phyloP scores from a whole-genome alignment of 2,888 invertebrate genomes.

The Cephonodes hylas region DNA sequence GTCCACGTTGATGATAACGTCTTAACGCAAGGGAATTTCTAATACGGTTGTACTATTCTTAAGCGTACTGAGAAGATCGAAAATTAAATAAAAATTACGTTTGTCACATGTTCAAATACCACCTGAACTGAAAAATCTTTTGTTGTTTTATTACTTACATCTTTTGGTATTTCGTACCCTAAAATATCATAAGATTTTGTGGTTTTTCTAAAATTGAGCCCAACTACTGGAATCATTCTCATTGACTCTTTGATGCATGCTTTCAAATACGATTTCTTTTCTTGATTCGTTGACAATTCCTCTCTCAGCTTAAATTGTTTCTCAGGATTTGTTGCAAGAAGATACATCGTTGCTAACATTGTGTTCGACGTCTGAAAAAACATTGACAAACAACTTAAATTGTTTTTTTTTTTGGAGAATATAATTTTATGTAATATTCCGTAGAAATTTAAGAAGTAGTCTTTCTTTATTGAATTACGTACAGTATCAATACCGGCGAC shows the following conservation, averaged over 20 bases:
- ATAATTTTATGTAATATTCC: too few relatives aligned
- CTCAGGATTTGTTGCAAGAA: slow-evolving; percentile 82
- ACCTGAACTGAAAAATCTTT: too few relatives aligned
- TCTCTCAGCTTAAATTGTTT: slow-evolving; percentile 83
- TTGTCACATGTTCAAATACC: too few relatives aligned
- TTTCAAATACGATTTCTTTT: slow-evolving; percentile 81
- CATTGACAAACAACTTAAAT: too few relatives aligned
- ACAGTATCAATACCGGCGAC: slow-evolving; percentile 86
- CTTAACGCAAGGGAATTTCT: too few relatives aligned
- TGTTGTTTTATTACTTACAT: slow-evolving; percentile 55
- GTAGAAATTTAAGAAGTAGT: too few relatives aligned
- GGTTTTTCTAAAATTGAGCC: slow-evolving; percentile 78
- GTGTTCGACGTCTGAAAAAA: slow-evolving; percentile 78
- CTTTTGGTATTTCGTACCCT: slow-evolving; percentile 83
- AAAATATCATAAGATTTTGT: slow-evolving; percentile 79
- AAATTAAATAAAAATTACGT: too few relatives aligned
- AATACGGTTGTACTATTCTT: too few relatives aligned
- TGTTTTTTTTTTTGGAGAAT: too few relatives aligned
- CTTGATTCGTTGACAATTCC: slow-evolving; percentile 66
- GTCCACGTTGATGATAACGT: too few relatives aligned
- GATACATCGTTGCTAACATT: slow-evolving; percentile 78
- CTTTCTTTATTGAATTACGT: slow-evolving; percentile 28
- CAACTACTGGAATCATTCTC: slow-evolving; percentile 81
- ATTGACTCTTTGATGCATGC: slow-evolving; percentile 88
- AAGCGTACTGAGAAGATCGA: too few relatives aligned